A percentile compares a stretch with the other conserved stretches of the same genome.
These are phyloP conservation scores for Turdus rufiventris DNA, from an alignment of 2,113 vertebrate genomes.

Conservation along the genomic window DNA sequence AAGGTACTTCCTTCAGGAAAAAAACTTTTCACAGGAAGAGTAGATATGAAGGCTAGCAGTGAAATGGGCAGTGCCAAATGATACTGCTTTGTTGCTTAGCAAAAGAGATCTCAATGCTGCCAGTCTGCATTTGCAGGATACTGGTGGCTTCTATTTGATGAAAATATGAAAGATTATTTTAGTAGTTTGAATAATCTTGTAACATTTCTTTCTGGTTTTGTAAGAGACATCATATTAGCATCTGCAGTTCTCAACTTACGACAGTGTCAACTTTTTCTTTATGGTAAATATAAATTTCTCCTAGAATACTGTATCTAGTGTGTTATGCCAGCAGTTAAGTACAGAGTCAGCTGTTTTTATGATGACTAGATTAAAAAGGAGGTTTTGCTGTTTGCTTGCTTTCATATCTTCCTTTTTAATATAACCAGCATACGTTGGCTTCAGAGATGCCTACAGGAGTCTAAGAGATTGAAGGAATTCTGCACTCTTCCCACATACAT, in stretches of 20 bases:
- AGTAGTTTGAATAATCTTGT: not conserved
- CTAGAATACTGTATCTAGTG: not conserved
- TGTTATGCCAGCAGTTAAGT: not conserved
- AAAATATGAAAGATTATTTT: not conserved
- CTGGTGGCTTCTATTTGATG: not conserved
- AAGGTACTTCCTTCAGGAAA: not conserved
- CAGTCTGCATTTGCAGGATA: not conserved
- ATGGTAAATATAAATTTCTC: not conserved
- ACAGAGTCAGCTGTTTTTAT: not conserved
- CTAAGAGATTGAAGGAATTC: slow-evolving; percentile 1
- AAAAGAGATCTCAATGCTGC: not conserved
- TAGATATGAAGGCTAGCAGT: not conserved
- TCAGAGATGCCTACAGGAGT: not conserved
- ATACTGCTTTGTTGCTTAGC: not conserved
- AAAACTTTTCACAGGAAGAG: not conserved
- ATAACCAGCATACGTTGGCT: not conserved
- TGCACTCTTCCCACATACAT: not conserved
- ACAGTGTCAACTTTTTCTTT: not conserved
- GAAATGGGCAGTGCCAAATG: not conserved
- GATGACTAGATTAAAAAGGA: not conserved
- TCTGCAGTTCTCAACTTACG: not conserved
- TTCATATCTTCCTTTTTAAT: not conserved
- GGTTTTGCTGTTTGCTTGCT: not conserved
- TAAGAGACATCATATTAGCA: not conserved
- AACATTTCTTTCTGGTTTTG: not conserved